These are phyloP conservation scores for Scaptomyza pallida DNA, from an alignment of 1,140 invertebrate species.

Conservation along the genomic window DNA sequence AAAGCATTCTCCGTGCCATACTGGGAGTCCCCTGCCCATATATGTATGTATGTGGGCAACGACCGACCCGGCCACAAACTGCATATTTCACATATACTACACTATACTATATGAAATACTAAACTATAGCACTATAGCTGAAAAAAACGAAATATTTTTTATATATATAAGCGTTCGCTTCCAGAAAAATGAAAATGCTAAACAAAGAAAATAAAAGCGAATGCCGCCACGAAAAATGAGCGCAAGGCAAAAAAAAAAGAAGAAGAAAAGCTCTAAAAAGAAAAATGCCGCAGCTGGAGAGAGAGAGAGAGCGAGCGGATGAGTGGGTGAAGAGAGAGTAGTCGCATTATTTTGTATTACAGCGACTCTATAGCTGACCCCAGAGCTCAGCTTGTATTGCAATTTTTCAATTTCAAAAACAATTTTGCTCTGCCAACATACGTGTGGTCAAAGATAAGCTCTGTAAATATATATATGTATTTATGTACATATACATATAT, in stretches of 20 bases:
- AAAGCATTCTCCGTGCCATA: conserved; percentile 50
- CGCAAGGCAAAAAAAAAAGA: conserved; percentile 54
- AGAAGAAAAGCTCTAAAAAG: conserved; percentile 44
- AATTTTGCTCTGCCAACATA: conserved; percentile 81
- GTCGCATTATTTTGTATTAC: conserved; percentile 77
- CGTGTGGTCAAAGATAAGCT: conserved; percentile 82
- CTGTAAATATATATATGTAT: conserved; percentile 71
- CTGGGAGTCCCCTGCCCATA: conserved; percentile 1
- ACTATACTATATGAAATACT: conserved; percentile 2
- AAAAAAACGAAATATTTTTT: background rate
- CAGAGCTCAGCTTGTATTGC: conserved; percentile 75
- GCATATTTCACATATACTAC: conserved; percentile 65
- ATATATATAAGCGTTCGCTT: conserved; percentile 43
- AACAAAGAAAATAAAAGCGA: conserved; percentile 77
- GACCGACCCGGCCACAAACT: conserved; percentile 35
- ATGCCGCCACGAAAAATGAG: conserved; percentile 57
- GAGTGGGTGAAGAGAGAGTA: conserved; percentile 26
- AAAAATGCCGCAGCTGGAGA: conserved; percentile 59
- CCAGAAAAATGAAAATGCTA: conserved; percentile 71
- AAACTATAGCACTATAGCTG: conserved; percentile 19
- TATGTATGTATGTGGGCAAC: conserved; percentile 17
- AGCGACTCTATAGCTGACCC: conserved; percentile 51
- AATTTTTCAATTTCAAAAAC: conserved; percentile 83
- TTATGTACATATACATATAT: conserved; percentile 69
- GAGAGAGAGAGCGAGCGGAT: background rate